Conservation (phyloP, 64 coral and sea anemone genomes). For the Acropora yongei region DNA sequence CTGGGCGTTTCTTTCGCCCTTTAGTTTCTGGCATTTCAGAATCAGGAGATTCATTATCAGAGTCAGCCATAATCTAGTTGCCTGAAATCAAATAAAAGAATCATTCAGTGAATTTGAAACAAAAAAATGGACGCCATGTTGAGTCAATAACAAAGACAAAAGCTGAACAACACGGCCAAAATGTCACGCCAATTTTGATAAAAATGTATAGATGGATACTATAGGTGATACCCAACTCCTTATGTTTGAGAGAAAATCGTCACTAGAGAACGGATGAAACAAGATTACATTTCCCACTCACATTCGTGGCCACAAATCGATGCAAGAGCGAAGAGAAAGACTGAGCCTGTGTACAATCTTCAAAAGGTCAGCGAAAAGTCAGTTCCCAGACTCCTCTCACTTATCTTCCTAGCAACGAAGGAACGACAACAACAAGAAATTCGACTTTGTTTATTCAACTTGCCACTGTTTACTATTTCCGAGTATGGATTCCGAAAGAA, state of each 20-base stretch:
- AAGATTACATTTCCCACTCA: conserved; percentile 32
- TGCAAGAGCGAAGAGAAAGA: conserved; percentile 40
- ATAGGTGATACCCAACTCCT: background rate
- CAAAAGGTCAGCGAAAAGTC: conserved; percentile 32
- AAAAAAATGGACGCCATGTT: background rate
- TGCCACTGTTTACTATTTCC: background rate
- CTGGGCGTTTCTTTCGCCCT: too few relatives aligned
- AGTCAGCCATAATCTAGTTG: too few relatives aligned
- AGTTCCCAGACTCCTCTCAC: background rate
- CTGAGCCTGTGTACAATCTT: background rate
- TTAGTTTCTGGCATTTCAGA: too few relatives aligned
- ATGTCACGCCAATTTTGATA: background rate
- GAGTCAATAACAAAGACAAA: background rate
- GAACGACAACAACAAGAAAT: background rate
- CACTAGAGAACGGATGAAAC: conserved; percentile 19
- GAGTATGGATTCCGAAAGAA: conserved; percentile 42
- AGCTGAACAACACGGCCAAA: background rate
- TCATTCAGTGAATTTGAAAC: background rate
- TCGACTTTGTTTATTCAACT: background rate
- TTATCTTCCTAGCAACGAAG: conserved; percentile 46
- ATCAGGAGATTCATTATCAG: too few relatives aligned
- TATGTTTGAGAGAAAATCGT: background rate
- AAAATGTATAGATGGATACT: background rate
- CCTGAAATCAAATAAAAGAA: too few relatives aligned
- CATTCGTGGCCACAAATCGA: conserved; percentile 19